A percentile compares a stretch with the other conserved stretches of the same genome.
phyloP scores from a whole-genome alignment of 2,113 vertebrate genomes.

The Colistium nudipinnis region DNA sequence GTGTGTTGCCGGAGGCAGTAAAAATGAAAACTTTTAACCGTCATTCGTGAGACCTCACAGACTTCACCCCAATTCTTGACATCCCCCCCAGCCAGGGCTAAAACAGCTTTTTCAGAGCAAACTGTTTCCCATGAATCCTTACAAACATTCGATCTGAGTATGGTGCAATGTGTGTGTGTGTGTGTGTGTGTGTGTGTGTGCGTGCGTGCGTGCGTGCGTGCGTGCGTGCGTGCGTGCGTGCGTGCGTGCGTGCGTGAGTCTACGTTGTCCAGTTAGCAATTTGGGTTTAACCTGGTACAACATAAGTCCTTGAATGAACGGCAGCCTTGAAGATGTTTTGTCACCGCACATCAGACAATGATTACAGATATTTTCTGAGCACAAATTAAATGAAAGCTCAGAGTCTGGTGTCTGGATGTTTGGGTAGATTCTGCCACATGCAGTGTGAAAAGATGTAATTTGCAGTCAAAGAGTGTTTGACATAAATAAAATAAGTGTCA shows the following conservation, averaged over 20 bases:
- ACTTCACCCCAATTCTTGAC: neutral
- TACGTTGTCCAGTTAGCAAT: slow-evolving; percentile 26
- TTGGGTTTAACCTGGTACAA: no score
- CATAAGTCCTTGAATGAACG: neutral
- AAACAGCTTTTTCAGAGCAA: slow-evolving; percentile 13
- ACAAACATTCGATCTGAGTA: neutral
- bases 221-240: slow-evolving; percentile 11
- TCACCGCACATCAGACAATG: neutral
- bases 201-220: neutral
- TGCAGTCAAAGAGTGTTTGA: neutral
- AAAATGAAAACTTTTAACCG: neutral
- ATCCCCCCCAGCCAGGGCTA: neutral
- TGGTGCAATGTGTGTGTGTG: neutral
- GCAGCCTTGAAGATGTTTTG: neutral
- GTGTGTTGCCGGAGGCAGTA: neutral
- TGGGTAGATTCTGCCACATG: neutral
- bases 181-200: slow-evolving; percentile 21
- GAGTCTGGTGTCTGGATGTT: neutral
- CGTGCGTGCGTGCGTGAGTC: neutral
- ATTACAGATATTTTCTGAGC: neutral
- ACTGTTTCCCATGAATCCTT: slow-evolving; percentile 22
- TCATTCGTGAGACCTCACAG: neutral
- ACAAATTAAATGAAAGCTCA: neutral
- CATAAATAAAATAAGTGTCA: neutral
- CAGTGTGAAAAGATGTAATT: neutral